phyloP scores from a whole-genome alignment of 1,140 invertebrate genomes.

The Lepidurus couesii region DNA sequence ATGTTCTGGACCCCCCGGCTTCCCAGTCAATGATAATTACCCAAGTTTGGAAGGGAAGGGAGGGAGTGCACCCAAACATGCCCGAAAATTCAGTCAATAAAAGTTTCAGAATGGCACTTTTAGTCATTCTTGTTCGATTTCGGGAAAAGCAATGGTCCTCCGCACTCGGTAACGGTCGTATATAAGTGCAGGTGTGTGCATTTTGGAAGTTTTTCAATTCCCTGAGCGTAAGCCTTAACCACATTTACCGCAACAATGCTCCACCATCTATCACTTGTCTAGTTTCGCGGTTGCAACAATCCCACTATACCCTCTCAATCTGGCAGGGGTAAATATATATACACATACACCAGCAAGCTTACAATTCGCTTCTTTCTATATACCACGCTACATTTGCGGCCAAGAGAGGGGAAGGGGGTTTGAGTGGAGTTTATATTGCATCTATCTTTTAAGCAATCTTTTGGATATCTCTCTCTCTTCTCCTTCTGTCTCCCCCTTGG shows the following conservation, averaged over 20 bases:
- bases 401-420: neutral
- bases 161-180: too few species aligned
- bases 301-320: neutral
- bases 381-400: neutral
- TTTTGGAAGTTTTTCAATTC: neutral
- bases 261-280: neutral
- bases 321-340: too few species aligned
- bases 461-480: neutral
- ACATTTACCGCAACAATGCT: neutral
- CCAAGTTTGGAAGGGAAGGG: too few species aligned
- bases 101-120: too few species aligned
- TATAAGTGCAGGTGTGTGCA: too few species aligned
- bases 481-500: too few species aligned
- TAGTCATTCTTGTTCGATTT: too few species aligned
- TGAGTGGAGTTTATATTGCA: neutral
- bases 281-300: neutral
- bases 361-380: neutral
- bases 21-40: too few species aligned
- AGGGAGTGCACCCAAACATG: too few species aligned
- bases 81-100: too few species aligned
- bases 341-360: neutral
- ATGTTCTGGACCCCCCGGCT: too few species aligned
- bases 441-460: constrained; percentile 6
- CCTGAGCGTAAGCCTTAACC: neutral
- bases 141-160: too few species aligned